Base-by-base conservation (phyloP, 2,797 vertebrate species). In the Falco novaeseelandiae region DNA sequence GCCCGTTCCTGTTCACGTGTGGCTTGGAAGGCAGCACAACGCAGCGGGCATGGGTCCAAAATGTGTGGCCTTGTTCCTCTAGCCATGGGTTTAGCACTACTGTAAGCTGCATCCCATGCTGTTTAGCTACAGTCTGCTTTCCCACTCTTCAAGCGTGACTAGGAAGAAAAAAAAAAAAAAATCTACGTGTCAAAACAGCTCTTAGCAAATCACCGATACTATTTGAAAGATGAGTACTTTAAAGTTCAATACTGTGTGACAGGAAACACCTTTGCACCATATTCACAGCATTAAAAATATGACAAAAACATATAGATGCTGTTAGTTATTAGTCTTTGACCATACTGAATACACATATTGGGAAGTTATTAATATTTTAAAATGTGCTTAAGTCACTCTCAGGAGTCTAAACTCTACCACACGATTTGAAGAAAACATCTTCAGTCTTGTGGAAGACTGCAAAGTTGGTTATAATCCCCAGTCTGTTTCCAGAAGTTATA, bases 11-110 rank as follows among this genome's bases (percentile, higher is more conserved):
- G 38, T 55, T 26, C 57, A 29, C 44, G n/a, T 3, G 12, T 78
- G 70, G 85, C 87, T 74, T 69, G 63, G 83, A 93, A 91, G 71
- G 62, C 4, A 71, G 92, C 95, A 96, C 92, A 96, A 94, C 73
- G 83, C 52, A 77, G 54, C 1, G 6, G 87, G 93, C 84, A 46
- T 1, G 1, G 11, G 10, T 65, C 89, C 91, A 91, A 74, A 66
- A 61, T 0, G 9, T 11, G 30, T 49, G 66, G 73, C 83, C 67
- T 83, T 54, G 25, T 36, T 61, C 55, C 72, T 57, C 59, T 20
- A 85, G 81, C 59, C 63, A 57, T 2, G 36, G 63, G 19, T 87
- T 89, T 87, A 89, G 81, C 67, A 30, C 27, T n/a, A 5, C 32
- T 38, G 7, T 10, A 46, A 90, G 21, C 57, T 73, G 59, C 42